Conservation (phyloP, 2,797 vertebrate genomes). For the Melanogrammus aeglefinus region DNA sequence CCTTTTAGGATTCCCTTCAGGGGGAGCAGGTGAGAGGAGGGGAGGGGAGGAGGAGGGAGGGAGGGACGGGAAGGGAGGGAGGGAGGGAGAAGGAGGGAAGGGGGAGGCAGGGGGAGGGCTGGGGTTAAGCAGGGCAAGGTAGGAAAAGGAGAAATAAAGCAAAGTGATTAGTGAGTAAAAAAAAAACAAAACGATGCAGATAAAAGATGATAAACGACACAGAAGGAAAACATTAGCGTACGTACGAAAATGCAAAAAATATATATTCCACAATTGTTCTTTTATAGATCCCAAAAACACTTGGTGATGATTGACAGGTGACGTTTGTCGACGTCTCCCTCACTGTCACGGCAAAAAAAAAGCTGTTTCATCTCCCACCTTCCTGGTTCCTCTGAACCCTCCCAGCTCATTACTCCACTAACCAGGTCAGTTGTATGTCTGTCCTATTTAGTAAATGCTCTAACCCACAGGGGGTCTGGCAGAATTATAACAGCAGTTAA, state of each 20-base stretch:
- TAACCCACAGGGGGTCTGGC: not conserved
- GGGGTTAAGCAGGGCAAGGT: not conserved
- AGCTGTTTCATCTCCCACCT: no score
- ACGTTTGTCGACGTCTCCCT: not conserved
- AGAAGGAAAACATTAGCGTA: no score
- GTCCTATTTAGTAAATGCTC: conserved; percentile 4
- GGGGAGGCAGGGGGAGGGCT: not conserved
- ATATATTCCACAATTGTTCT: no score
- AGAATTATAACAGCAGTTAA: not conserved
- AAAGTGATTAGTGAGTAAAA: not conserved
- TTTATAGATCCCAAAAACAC: not conserved
- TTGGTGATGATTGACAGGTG: not conserved
- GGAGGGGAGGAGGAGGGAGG: conserved; percentile 6
- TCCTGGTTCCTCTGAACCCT: not conserved
- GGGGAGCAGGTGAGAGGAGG: not conserved
- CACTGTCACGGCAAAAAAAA: no score
- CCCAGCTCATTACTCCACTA: not conserved
- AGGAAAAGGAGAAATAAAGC: not conserved
- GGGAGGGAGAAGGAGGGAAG: conserved; percentile 11
- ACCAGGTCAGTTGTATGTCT: conserved; percentile 13
- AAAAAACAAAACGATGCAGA: no score
- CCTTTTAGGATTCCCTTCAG: not conserved
- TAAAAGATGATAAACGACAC: no score
- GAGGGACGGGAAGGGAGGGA: not conserved
- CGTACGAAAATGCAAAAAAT: no score